A percentile compares a stretch with the other conserved stretches of the same genome.
Evolutionary conservation across 2,888 invertebrate genomes (phyloP).

Genomic region (Pammene aurita): DNA sequence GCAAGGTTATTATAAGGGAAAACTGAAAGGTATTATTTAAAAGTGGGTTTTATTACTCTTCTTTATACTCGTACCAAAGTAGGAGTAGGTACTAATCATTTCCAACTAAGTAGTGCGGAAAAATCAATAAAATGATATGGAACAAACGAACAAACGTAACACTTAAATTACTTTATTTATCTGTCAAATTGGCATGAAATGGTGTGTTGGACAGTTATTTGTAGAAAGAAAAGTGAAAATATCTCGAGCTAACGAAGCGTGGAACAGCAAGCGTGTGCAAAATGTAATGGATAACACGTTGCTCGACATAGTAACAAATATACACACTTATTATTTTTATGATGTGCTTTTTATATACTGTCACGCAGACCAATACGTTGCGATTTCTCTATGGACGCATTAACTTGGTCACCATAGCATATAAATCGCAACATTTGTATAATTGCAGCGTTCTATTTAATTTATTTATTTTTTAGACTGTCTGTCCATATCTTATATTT

Average conservation of each 20-base stretch:
- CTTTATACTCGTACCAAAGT: neutral
- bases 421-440: too few relatives aligned
- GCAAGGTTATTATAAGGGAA: too few relatives aligned
- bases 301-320: neutral
- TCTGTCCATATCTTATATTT: too few relatives aligned
- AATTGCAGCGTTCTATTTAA: too few relatives aligned
- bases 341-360: neutral
- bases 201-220: slow-evolving; percentile 36
- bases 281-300: slow-evolving; percentile 15
- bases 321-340: neutral
- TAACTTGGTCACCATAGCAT: too few relatives aligned
- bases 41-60: too few relatives aligned
- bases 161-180: slow-evolving; percentile 5
- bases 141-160: slow-evolving; percentile 5
- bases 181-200: slow-evolving; percentile 26
- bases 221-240: slow-evolving; percentile 60
- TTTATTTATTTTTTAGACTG: too few relatives aligned
- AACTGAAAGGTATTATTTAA: too few relatives aligned
- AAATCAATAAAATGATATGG: slow-evolving; percentile 1
- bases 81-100: neutral
- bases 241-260: slow-evolving; percentile 49
- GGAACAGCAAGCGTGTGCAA: slow-evolving; percentile 40
- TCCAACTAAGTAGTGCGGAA: neutral
- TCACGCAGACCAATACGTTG: too few relatives aligned
- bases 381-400: too few relatives aligned